Evolutionary conservation across 1,140 invertebrate species (phyloP).

Genomic region (Cotesia chilonis): DNA sequence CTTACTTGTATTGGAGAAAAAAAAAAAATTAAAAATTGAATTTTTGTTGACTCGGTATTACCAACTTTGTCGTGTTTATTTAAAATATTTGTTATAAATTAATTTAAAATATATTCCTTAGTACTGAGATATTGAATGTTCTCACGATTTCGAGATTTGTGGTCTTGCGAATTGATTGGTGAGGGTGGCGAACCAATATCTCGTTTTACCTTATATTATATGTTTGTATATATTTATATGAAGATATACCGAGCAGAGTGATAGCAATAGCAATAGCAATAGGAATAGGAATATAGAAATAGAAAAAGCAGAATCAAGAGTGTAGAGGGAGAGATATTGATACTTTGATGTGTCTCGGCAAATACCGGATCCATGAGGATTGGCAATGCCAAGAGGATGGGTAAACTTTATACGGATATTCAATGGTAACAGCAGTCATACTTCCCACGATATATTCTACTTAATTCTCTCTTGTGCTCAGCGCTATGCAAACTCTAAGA

Average conservation of each 20-base stretch:
- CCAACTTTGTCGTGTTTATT: too few species aligned
- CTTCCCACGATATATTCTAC: slow-evolving; percentile 16
- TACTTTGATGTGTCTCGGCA: slow-evolving; percentile 29
- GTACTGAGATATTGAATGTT: not conserved
- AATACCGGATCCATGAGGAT: slow-evolving; percentile 30
- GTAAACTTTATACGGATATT: slow-evolving; percentile 1
- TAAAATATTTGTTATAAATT: too few species aligned
- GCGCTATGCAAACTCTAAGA: not conserved
- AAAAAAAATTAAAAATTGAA: too few species aligned
- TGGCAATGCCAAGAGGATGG: slow-evolving; percentile 19
- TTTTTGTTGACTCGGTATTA: too few species aligned
- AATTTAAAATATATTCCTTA: too few species aligned
- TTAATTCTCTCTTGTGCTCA: slow-evolving; percentile 9
- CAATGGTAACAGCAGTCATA: slow-evolving; percentile 11
- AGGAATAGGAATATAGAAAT: too few species aligned
- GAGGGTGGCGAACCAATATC: slow-evolving; percentile 28
- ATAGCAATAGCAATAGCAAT: too few species aligned
- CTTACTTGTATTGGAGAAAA: too few species aligned
- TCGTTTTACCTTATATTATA: slow-evolving; percentile 5
- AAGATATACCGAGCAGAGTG: too few species aligned
- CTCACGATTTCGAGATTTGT: slow-evolving; percentile 4
- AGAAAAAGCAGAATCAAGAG: too few species aligned
- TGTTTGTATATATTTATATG: too few species aligned
- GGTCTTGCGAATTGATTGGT: slow-evolving; percentile 22
- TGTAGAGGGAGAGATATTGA: slow-evolving; percentile 20